Base-by-base conservation (phyloP, 2,888 invertebrate genomes). In the Apamea epomidion region DNA sequence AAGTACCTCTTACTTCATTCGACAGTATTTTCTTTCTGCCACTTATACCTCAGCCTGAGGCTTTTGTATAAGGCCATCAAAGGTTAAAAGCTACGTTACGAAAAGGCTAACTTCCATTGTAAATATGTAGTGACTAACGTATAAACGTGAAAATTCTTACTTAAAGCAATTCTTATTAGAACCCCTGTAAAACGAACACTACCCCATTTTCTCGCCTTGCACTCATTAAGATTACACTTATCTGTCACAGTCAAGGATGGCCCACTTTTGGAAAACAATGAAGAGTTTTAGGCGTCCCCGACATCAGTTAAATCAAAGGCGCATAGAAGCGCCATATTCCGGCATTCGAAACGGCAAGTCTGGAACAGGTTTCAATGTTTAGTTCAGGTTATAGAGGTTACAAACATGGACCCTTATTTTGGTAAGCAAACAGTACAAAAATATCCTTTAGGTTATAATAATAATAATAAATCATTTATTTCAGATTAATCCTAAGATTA, bases 241-340 rank as follows among this genome's bases (percentile, higher is more conserved):
- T 73, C 71, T 69, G 65, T 51, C 65, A 83, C 75, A 86, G 83
- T 72, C 78, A 88, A 83, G 85, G 77, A 74, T 85, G 83, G 29
- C 79, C 76, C 78, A 76, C 29, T 84, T 88, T 74, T 64, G 51
- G 60, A 51, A 67, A 18, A 78, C 74, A 88, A 76, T 73, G 67
- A 51, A 73, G 79, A 76, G 74, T 70, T 25, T 16, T 37, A 71
- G 25, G n/a, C 25, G 45, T 48, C 64, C 73, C 68, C 48, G 12
- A 78, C 70, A 76, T 87, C 65, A 60, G 68, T 86, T 72, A 32
- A 78, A 76, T 76, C 51, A 67, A 84, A 69, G 25, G 18, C 62
- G 42, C 76, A 65, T 67, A 14, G 58, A 48, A 29, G 4, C 29
- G 60, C 6, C 32, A 18, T 51, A 60, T n/a, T 60, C 29, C 1